Evolutionary conservation across 23 tunicate species (phyloP).

Genomic region (Aplidium turbinatum): DNA sequence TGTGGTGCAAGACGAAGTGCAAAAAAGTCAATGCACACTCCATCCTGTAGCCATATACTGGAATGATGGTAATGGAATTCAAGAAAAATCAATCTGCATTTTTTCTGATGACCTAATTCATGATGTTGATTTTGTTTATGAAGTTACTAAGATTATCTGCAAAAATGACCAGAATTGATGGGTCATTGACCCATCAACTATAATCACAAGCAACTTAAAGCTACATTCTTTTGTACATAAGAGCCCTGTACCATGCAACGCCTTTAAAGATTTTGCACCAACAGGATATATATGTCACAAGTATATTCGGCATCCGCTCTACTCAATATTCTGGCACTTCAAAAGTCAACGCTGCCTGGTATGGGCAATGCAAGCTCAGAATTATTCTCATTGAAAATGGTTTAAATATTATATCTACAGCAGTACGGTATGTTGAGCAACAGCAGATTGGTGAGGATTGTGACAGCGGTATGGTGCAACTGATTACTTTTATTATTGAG

Average conservation of each 20-base stretch:
- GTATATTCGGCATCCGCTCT: not conserved
- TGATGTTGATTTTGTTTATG: conserved; percentile 41
- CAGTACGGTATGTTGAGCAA: conserved; percentile 1
- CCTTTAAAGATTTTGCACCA: not conserved
- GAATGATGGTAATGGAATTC: not conserved
- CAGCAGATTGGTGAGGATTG: not conserved
- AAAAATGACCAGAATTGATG: no score
- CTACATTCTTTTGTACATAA: not conserved
- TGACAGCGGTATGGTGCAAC: not conserved
- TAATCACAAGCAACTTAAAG: not conserved
- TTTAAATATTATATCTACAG: not conserved
- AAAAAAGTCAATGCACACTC: conserved; percentile 26
- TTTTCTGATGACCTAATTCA: conserved; percentile 31
- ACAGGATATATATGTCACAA: not conserved
- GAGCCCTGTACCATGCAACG: not conserved
- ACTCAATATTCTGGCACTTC: not conserved
- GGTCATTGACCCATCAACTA: no score
- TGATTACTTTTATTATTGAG: not conserved
- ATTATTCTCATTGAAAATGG: not conserved
- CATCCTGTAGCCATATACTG: conserved; percentile 35
- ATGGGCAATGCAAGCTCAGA: not conserved
- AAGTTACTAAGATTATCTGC: no score
- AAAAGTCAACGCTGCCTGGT: not conserved
- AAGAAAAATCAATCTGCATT: conserved; percentile 14
- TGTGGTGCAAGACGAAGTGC: conserved; percentile 28